Evolutionary conservation across 1,140 invertebrate species (phyloP).

Genomic region (Hesperophylax magnus): DNA sequence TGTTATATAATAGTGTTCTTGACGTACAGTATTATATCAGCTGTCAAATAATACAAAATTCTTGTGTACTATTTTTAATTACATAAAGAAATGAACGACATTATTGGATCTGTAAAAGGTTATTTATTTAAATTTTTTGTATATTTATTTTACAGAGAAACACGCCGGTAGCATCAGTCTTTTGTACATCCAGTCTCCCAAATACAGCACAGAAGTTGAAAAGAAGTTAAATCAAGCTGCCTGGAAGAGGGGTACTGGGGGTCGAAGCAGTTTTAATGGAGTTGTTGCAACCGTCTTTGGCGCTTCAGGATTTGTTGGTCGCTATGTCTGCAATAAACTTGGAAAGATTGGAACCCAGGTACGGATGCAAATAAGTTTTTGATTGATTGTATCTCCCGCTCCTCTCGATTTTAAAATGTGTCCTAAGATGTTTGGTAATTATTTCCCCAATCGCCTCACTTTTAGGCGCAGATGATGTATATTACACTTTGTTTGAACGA

Average conservation of each 20-base stretch:
- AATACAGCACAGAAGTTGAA: conserved; percentile 61
- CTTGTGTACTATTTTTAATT: not conserved
- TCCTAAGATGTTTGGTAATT: no score
- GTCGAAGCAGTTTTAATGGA: conserved; percentile 96
- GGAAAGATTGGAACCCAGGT: conserved; percentile 91
- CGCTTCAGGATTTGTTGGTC: conserved; percentile 88
- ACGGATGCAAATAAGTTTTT: conserved; percentile 29
- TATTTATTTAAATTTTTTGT: not conserved
- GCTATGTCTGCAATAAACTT: conserved; percentile 88
- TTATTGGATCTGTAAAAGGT: not conserved
- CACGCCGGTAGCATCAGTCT: conserved; percentile 46
- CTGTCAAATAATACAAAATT: conserved; percentile 37
- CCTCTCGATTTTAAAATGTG: no score
- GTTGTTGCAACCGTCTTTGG: conserved; percentile 98
- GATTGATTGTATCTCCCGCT: not conserved
- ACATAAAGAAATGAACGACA: not conserved
- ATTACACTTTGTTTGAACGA: no score
- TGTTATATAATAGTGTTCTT: conserved; percentile 29
- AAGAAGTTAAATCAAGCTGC: conserved; percentile 73
- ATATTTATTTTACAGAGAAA: conserved; percentile 45
- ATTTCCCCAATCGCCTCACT: no score
- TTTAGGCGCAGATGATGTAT: no score
- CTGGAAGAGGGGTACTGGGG: conserved; percentile 91
- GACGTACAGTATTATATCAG: conserved; percentile 17
- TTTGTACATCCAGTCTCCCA: conserved; percentile 42